Percentiles rank a stretch among this genome's conserved stretches.
phyloP scores from a whole-genome alignment of 2,797 vertebrate genomes.

The Sebastolobus alascanus region DNA sequence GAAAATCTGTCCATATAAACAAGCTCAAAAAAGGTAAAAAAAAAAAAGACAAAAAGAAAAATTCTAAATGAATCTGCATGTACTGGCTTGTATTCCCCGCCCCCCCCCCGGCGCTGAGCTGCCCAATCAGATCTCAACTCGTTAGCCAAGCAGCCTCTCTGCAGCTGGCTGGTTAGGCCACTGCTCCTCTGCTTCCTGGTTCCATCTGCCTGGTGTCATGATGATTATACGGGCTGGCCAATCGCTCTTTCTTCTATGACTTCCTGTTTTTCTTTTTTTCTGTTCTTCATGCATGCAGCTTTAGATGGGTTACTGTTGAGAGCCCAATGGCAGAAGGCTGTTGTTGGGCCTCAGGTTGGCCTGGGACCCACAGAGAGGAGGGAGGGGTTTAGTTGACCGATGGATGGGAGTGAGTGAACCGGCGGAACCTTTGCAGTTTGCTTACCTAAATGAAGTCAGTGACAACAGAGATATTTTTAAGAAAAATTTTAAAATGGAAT shows the following conservation, averaged over 20 bases:
- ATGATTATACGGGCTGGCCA: slow-evolving; percentile 92
- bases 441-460: slow-evolving; percentile 75
- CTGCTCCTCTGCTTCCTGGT: slow-evolving; percentile 85
- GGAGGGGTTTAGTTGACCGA: slow-evolving; percentile 45
- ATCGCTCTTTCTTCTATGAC: slow-evolving; percentile 64
- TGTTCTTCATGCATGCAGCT: slow-evolving; percentile 95
- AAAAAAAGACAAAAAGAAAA: slow-evolving; percentile 69
- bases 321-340: slow-evolving; percentile 67
- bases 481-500: slow-evolving; percentile 72
- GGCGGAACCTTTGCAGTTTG: slow-evolving; percentile 79
- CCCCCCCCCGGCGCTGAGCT: slow-evolving; percentile 63
- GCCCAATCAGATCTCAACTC: slow-evolving; percentile 74
- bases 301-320: slow-evolving; percentile 83
- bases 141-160: slow-evolving; percentile 82
- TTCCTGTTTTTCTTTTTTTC: slow-evolving; percentile 69
- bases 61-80: slow-evolving; percentile 90
- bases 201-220: slow-evolving; percentile 88
- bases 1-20: slow-evolving; percentile 91
- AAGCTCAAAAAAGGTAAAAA: slow-evolving; percentile 75
- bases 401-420: slow-evolving; percentile 59
- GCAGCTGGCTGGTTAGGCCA: slow-evolving; percentile 59
- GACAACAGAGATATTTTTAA: slow-evolving; percentile 76
- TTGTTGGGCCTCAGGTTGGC: slow-evolving; percentile 49
- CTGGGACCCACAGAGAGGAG: slow-evolving; percentile 51
- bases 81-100: slow-evolving; percentile 92